Conservation (phyloP, 2,797 vertebrate genomes). For the Protonibea diacanthus region DNA sequence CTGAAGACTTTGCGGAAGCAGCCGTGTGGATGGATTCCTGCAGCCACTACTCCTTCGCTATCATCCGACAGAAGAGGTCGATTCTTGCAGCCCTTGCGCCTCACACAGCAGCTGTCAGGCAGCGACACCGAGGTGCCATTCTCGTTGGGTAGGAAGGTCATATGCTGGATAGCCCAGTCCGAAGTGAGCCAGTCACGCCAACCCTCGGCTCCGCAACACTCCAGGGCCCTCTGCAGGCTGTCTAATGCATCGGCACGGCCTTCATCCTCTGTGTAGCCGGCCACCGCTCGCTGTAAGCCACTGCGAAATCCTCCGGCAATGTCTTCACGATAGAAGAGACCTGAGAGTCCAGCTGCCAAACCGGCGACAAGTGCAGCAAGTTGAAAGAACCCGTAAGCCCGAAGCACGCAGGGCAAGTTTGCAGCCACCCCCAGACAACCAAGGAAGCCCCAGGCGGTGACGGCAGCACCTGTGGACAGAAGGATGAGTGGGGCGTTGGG, state of each 20-base stretch:
- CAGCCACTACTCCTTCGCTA: constrained; percentile 46
- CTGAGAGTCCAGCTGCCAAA: constrained; percentile 88
- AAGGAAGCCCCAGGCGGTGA: constrained; percentile 92
- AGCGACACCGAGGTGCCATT: constrained; percentile 84
- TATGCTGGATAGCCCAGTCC: constrained; percentile 87
- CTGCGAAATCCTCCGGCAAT: constrained; percentile 89
- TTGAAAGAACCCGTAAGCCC: constrained; percentile 90
- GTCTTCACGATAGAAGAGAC: constrained; percentile 89
- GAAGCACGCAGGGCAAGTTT: constrained; percentile 87
- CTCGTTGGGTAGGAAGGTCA: constrained; percentile 66
- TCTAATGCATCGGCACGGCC: constrained; percentile 88
- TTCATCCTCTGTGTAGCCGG: constrained; percentile 88
- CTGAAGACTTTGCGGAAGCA: constrained; percentile 90
- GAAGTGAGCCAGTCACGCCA: constrained; percentile 91
- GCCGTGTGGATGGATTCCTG: constrained; percentile 85
- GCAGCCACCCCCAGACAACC: constrained; percentile 91
- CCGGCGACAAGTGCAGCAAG: constrained; percentile 84
- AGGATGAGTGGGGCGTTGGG: constrained; percentile 89
- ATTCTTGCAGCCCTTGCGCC: constrained; percentile 86
- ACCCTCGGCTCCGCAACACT: constrained; percentile 90
- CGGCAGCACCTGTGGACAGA: constrained; percentile 84
- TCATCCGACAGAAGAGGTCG: constrained; percentile 78
- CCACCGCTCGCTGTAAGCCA: constrained; percentile 87
- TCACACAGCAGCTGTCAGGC: constrained; percentile 90
- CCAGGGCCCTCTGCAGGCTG: constrained; percentile 86